phyloP scores from a whole-genome alignment of 2,797 vertebrate species.

The Chelon labrosus region DNA sequence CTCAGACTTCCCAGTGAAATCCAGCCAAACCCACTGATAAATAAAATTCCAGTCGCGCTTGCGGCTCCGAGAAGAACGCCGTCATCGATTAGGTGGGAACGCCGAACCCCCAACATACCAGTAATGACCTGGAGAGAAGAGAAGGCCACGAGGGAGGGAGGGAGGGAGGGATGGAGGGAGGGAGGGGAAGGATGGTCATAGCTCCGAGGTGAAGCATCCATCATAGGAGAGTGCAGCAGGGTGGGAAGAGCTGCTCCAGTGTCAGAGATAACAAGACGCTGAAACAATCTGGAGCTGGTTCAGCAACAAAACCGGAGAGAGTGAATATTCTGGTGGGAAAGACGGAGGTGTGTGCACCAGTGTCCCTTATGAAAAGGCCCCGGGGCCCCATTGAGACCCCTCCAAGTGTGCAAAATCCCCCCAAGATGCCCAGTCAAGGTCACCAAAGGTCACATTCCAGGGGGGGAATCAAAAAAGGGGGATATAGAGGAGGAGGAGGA shows the following conservation, averaged over 20 bases:
- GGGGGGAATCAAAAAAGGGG: constrained; percentile 62
- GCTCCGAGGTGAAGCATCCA: constrained; percentile 63
- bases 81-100: constrained; percentile 71
- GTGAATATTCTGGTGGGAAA: constrained; percentile 34
- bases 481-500: not conserved
- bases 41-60: constrained; percentile 64
- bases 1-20: constrained; percentile 3
- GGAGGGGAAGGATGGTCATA: constrained; percentile 40
- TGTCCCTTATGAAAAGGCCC: constrained; percentile 72
- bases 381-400: constrained; percentile 79
- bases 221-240: constrained; percentile 52
- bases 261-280: not conserved
- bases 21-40: constrained; percentile 28
- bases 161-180: not conserved
- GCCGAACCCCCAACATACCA: constrained; percentile 66
- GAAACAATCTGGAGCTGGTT: constrained; percentile 3
- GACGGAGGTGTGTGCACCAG: constrained; percentile 39
- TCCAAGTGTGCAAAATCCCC: constrained; percentile 85
- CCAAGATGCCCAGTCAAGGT: constrained; percentile 80
- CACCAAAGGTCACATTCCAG: constrained; percentile 86
- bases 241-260: not conserved
- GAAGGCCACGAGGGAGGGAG: constrained; percentile 16
- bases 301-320: not conserved
- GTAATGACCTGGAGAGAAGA: constrained; percentile 60
- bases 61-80: not conserved